Evolutionary conservation across 2,113 vertebrate genomes (phyloP), one percentile per base, ranked within the genome.

Genomic region (Archocentrus centrarchus): DNA sequence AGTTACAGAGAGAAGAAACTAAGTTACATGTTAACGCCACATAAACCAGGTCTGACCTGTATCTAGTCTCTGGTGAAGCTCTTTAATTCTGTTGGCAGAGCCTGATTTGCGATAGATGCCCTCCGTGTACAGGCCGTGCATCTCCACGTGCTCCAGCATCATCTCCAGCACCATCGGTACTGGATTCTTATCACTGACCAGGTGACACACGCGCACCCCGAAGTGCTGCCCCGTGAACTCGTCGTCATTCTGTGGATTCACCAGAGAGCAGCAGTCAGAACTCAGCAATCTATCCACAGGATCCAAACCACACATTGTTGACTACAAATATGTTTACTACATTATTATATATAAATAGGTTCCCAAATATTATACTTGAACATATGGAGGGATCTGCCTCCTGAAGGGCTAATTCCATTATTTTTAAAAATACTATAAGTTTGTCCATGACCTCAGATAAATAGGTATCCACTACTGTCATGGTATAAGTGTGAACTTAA

Each of bases 21-120:
- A 0, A 0, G 47, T 10, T 22, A 11, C 1, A n/a, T 2, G 55
- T 53, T n/a, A 17, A 32, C 7, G 11, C n/a, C 50, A 18, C 50
- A 53, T 47, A 18, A 17, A 53, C 17, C 15, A 6, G 3, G n/a
- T 60, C 68, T 86, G 35, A 99, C 98, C 98, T 41, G 96, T 92
- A 86, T 99, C 97, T 63, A 99, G 91, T 0, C 95, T 90, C 93
- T 98, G 97, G 62, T 98, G 97, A 41, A 99, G 96, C 87, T 98
- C 98, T 88, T 97, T 97, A 47, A 98, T 99, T 6, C 98, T 97
- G 86, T 99, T 98, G 81, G 98, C 97, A 0, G 98, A 97, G 0
- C 98, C 98, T 0, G 98, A 99, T 82, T 99, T 99, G 88, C 98
- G 97, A 90, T 99, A 99, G 87, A 99, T 98, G 86, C 98, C 98